Conservation (phyloP, 2,888 invertebrate genomes). For the Thymelicus acteon region DNA sequence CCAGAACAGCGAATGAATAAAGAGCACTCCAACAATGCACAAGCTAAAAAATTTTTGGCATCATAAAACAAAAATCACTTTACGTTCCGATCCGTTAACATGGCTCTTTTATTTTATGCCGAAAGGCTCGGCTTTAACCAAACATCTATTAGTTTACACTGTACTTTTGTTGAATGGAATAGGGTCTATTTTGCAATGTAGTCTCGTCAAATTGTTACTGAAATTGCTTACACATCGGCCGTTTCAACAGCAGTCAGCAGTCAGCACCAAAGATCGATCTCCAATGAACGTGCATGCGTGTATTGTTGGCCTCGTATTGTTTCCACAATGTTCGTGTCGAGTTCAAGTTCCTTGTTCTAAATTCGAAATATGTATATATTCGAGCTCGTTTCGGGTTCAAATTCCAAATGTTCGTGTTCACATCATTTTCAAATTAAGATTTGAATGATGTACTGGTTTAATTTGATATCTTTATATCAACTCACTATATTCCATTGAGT, state of each 20-base stretch:
- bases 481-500: too few species aligned
- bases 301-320: conserved; percentile 46
- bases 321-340: conserved; percentile 41
- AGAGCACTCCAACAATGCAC: conserved; percentile 33
- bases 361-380: conserved; percentile 33
- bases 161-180: conserved; percentile 16
- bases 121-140: conserved; percentile 18
- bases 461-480: too few species aligned
- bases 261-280: conserved; percentile 23
- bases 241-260: conserved; percentile 33
- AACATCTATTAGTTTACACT: background rate
- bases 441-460: background rate
- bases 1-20: conserved; percentile 30
- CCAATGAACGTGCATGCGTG: conserved; percentile 41
- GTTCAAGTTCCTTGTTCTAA: conserved; percentile 37
- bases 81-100: conserved; percentile 34
- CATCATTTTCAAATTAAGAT: background rate
- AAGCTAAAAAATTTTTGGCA: conserved; percentile 30
- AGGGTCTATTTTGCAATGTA: conserved; percentile 10
- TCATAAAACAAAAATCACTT: conserved; percentile 39
- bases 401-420: background rate
- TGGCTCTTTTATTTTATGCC: conserved; percentile 35
- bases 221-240: conserved; percentile 28
- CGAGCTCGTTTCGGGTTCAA: conserved; percentile 16
- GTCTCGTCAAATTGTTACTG: conserved; percentile 7